Base-by-base conservation (phyloP, 2,797 vertebrate genomes). In the Siniperca scherzeri region DNA sequence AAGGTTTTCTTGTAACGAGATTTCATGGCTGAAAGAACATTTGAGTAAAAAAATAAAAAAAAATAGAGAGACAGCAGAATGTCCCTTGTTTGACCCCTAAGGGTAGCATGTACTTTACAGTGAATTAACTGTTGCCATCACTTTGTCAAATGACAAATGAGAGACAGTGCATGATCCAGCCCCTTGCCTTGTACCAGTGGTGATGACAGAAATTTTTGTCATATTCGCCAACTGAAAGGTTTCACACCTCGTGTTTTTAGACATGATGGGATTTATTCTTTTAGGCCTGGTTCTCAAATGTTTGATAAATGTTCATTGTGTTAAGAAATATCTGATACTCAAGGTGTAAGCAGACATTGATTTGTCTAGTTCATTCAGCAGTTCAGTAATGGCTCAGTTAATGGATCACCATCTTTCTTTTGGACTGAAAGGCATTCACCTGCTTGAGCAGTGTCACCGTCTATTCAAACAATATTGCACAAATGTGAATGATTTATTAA, bases 1-100 rank as follows among this genome's bases (percentile, higher is more conserved):
- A 8, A 56, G 8, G 0, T 19, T 14, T 57, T 48, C 48, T 33
- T 36, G 0, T 11, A 40, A 42, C 52, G 11, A 16, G 0, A 36
- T 59, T 46, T 46, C 5, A 21, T 56, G 17, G 7, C 16, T 61
- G n/a, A 25, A 59, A 52, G 62, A 22, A 64, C 30, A 40, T 48
- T 11, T 3, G 3, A 75, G 30, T 38, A 33, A 53, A 9, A 57
- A 48, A 42, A 21, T 2, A 27, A 27, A 9, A 57, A 48, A 42
- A 21, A 13, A n/a, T 8, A 40, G 36, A n/a, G 3, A 17, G 40
- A 36, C 30, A 52, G 13, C 70, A 59, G 1, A 33, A 44, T 61
- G 46, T 68, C 30, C 53, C 5, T 44, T 21, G 5, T 25, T 30
- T 59, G 48, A 65, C 8, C 8, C 2, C n/a, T 13, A n/a, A 44